These are phyloP conservation scores for Psilopogon haemacephalus DNA, from an alignment of 2,113 vertebrate species.

Conservation along the genomic window DNA sequence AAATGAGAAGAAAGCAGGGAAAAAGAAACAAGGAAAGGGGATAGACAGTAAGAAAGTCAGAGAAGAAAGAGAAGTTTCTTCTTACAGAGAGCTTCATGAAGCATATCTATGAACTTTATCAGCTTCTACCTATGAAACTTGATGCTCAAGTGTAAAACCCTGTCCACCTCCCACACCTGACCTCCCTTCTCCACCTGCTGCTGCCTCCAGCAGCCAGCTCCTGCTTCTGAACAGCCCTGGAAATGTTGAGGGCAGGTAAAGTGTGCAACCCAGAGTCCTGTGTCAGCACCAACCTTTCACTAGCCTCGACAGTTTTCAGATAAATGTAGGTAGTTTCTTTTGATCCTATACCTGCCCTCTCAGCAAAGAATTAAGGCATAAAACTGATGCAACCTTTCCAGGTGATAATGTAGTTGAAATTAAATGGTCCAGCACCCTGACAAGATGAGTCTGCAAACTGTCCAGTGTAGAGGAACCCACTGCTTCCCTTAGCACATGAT, in stretches of 20 bases:
- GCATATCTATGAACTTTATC: not conserved
- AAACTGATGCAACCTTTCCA: not conserved
- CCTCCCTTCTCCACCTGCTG: not conserved
- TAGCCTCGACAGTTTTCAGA: not conserved
- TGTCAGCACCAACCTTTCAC: not conserved
- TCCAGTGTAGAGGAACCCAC: too few relatives aligned
- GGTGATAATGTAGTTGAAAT: too few relatives aligned
- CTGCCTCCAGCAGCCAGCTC: not conserved
- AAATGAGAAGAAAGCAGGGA: not conserved
- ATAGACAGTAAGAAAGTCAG: not conserved
- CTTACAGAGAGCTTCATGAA: not conserved
- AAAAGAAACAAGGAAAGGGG: not conserved
- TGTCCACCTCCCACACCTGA: not conserved
- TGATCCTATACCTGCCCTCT: rapidly evolving
- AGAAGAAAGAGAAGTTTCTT: too few relatives aligned
- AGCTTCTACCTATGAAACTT: not conserved
- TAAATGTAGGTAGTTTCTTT: not conserved
- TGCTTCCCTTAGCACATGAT: too few relatives aligned
- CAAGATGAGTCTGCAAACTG: too few relatives aligned
- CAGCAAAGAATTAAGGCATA: not conserved
- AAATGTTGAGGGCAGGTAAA: not conserved
- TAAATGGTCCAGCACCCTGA: too few relatives aligned
- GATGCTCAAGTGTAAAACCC: rapidly evolving
- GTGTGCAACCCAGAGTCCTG: not conserved
- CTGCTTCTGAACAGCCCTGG: not conserved